Percentiles rank a stretch among this genome's conserved stretches.
Conservation (phyloP, 1,140 invertebrate species). For the Mactra quadrangularis region DNA sequence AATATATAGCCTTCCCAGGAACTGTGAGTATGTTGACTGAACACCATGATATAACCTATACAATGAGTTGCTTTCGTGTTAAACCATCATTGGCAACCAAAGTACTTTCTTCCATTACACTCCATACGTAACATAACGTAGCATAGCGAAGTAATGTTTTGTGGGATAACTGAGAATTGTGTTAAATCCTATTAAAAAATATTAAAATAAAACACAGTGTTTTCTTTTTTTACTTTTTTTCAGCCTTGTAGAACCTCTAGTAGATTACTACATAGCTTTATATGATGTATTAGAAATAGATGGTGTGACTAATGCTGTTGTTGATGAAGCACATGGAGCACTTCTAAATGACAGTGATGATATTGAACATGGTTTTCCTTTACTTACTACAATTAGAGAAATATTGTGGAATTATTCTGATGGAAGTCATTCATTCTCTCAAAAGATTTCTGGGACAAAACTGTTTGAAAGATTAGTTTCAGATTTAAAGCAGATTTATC, state of each 20-base stretch:
- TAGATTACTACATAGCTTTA: slow-evolving; percentile 38
- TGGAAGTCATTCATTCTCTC: slow-evolving; percentile 28
- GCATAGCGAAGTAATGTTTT: no score
- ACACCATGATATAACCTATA: no score
- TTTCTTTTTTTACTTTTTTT: no score
- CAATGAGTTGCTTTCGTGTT: no score
- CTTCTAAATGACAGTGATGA: not conserved
- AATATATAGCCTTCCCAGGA: no score
- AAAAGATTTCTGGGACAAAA: slow-evolving; percentile 16
- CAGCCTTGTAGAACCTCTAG: slow-evolving; percentile 29
- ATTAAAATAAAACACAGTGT: no score
- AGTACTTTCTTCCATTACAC: no score
- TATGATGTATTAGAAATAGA: slow-evolving; percentile 46
- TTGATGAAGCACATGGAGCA: slow-evolving; percentile 19
- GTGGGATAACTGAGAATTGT: no score
- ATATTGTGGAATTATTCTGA: slow-evolving; percentile 56
- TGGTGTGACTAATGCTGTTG: slow-evolving; percentile 20
- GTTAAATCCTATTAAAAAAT: no score
- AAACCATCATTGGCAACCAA: no score
- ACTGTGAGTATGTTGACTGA: no score
- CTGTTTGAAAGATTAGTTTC: slow-evolving; percentile 27
- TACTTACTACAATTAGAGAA: slow-evolving; percentile 41
- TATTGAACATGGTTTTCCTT: not conserved
- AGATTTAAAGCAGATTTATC: slow-evolving; percentile 33
- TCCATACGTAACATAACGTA: no score